Percentiles rank a stretch among this genome's conserved stretches.
Evolutionary conservation across 2,113 vertebrate species (phyloP).

Genomic region (Cavia porcellus): DNA sequence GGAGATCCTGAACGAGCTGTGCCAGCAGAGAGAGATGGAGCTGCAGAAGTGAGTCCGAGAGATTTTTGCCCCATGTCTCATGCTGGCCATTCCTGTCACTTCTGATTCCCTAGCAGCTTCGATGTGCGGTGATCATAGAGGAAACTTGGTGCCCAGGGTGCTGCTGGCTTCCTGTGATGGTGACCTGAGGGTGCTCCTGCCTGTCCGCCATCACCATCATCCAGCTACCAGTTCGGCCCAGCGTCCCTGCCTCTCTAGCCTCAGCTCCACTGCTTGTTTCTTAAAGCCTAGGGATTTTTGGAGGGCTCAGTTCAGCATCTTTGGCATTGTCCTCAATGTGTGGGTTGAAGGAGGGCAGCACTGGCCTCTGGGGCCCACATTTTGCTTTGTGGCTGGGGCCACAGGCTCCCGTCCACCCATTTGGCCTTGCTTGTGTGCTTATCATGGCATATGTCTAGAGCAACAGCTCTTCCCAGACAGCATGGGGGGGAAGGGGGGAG

Average conservation of each 20-base stretch:
- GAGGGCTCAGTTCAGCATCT: not conserved
- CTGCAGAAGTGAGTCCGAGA: conserved; percentile 93
- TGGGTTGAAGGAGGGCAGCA: not conserved
- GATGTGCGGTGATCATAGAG: not conserved
- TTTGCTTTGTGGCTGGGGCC: not conserved
- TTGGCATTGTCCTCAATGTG: not conserved
- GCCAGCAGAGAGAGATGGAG: conserved; percentile 97
- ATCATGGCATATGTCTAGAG: not conserved
- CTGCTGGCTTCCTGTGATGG: not conserved
- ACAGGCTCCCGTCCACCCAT: not conserved
- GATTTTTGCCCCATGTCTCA: not conserved
- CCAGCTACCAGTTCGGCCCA: not conserved
- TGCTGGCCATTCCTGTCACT: not conserved
- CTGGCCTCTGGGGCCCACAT: not conserved
- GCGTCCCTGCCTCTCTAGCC: not conserved
- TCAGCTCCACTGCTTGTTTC: not conserved
- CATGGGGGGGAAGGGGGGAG: not conserved
- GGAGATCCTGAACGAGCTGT: conserved; percentile 97
- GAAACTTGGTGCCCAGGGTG: not conserved
- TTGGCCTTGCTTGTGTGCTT: not conserved
- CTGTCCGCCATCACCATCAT: not conserved
- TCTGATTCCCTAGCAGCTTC: not conserved
- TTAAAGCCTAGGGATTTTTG: not conserved
- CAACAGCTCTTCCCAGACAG: not conserved
- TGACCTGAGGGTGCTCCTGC: not conserved